phyloP scores from a whole-genome alignment of 2,797 vertebrate species.

The Philypnodon macrostomus region DNA sequence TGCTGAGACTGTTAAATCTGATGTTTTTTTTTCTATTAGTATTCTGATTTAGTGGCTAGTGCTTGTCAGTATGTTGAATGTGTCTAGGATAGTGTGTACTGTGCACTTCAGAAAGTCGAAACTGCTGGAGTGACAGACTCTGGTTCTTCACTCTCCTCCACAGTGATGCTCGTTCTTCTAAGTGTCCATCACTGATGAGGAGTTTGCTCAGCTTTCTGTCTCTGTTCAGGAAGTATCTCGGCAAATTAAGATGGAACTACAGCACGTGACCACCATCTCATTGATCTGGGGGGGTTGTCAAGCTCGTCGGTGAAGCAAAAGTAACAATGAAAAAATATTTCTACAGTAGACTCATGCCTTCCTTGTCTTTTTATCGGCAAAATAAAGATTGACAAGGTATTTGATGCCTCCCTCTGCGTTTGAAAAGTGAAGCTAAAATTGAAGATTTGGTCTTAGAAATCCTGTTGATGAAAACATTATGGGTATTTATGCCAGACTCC shows the following conservation, averaged over 20 bases:
- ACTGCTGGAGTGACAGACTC: constrained; percentile 60
- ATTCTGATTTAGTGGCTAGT: constrained; percentile 73
- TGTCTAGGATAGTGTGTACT: constrained; percentile 56
- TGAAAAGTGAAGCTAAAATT: not conserved
- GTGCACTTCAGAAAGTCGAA: constrained; percentile 51
- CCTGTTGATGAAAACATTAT: no score
- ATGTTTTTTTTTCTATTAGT: constrained; percentile 53
- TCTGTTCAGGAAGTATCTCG: constrained; percentile 23
- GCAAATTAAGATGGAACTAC: constrained; percentile 15
- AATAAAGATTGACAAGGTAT: no score
- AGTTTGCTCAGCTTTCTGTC: constrained; percentile 36
- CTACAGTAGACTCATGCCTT: no score
- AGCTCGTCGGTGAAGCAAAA: not conserved
- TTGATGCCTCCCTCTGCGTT: no score
- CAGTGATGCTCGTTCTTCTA: constrained; percentile 50
- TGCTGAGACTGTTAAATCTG: constrained; percentile 54
- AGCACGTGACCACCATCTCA: constrained; percentile 10
- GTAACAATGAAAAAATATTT: not conserved
- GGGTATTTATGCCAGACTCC: not conserved
- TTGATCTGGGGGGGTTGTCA: not conserved
- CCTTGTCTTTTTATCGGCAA: no score
- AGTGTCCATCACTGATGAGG: constrained; percentile 58
- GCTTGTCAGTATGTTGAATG: constrained; percentile 62
- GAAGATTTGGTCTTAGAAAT: no score
- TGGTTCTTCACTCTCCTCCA: constrained; percentile 58